Evolutionary conservation across 1,140 invertebrate genomes (phyloP).

Genomic region (Cardiocondyla obscurior): DNA sequence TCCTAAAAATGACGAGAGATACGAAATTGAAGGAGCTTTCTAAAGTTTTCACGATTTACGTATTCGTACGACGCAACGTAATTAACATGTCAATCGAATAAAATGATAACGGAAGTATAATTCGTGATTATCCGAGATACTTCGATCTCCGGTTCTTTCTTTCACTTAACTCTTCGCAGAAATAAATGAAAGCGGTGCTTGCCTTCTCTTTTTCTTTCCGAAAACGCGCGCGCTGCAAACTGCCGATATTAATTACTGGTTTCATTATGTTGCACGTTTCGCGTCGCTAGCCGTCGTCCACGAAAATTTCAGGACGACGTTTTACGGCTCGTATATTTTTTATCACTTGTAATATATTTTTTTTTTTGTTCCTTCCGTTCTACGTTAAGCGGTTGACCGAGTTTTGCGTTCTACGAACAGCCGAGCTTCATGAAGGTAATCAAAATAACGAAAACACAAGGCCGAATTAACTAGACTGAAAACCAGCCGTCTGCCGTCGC

Average conservation of each 20-base stretch:
- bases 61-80: background rate
- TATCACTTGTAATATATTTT: conserved; percentile 20
- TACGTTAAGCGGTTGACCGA: conserved; percentile 43
- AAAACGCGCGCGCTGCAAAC: background rate
- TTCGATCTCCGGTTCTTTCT: background rate
- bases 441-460: conserved; percentile 30
- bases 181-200: background rate
- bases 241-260: conserved; percentile 19
- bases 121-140: background rate
- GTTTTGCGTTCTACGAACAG: conserved; percentile 20
- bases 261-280: background rate
- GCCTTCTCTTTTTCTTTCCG: no score
- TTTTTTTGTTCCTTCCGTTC: background rate
- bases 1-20: background rate
- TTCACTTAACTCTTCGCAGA: background rate
- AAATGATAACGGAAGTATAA: background rate
- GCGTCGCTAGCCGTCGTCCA: background rate
- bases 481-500: background rate
- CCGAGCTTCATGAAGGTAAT: conserved; percentile 23
- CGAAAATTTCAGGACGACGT: conserved; percentile 8
- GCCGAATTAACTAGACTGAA: conserved; percentile 10
- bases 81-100: conserved; percentile 18
- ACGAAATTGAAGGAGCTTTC: background rate
- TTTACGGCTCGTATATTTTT: conserved; percentile 40
- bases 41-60: background rate